phyloP scores from a whole-genome alignment of 2,797 vertebrate genomes.

The Eospalax fontanierii region DNA sequence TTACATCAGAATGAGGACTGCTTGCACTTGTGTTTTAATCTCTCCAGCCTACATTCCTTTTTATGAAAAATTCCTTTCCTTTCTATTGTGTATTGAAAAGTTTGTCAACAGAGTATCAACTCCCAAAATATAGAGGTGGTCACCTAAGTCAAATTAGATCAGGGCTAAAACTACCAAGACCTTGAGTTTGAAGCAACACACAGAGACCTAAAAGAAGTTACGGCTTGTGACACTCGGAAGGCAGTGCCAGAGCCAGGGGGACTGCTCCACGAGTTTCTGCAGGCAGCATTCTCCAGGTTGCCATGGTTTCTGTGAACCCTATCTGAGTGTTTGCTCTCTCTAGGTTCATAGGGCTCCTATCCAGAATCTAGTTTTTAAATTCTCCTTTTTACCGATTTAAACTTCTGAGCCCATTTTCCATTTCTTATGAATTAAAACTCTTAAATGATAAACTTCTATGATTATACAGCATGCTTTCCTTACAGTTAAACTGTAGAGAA shows the following conservation, averaged over 20 bases:
- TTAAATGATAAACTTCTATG: not conserved
- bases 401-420: not conserved
- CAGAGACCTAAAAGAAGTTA: not conserved
- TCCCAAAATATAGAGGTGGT: not conserved
- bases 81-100: not conserved
- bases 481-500: not conserved
- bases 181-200: not conserved
- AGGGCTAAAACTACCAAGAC: not conserved
- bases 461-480: not conserved
- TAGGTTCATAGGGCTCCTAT: not conserved
- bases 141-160: not conserved
- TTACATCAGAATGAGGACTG: not conserved
- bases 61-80: not conserved
- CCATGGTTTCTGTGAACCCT: not conserved
- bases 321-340: not conserved
- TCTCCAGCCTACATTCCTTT: not conserved
- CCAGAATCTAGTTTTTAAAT: not conserved
- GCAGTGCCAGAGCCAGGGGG: not conserved
- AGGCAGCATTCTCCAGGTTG: not conserved
- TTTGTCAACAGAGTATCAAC: not conserved
- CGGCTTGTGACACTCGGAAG: not conserved
- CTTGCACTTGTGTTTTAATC: not conserved
- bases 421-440: not conserved
- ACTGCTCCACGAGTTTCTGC: not conserved
- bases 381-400: not conserved